Percentiles rank a stretch among this genome's conserved stretches.
Conservation (phyloP, 1,140 invertebrate species). For the Cryptotermes secundus region DNA sequence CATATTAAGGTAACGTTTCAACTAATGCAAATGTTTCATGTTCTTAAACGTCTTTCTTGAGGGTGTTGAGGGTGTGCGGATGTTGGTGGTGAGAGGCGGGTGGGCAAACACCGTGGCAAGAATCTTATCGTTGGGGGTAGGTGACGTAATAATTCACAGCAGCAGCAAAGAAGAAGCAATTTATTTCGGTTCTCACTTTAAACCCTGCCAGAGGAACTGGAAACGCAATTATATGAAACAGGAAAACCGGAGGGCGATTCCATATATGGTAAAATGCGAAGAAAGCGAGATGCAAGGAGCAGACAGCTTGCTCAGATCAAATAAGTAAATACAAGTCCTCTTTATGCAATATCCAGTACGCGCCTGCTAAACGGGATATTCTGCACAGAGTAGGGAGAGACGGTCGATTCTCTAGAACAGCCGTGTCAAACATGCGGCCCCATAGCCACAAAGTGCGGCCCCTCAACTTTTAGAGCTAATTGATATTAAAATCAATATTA, state of each 20-base stretch:
- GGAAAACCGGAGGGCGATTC: not conserved
- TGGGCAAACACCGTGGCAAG: not conserved
- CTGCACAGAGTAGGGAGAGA: too few species aligned
- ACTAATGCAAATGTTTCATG: too few species aligned
- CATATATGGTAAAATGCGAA: not conserved
- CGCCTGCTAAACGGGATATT: too few species aligned
- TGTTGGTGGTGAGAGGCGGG: not conserved
- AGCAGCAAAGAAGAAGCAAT: conserved; percentile 1
- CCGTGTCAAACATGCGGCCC: too few species aligned
- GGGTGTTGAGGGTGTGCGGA: too few species aligned
- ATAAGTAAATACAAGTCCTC: not conserved
- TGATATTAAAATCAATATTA: too few species aligned
- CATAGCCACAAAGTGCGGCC: too few species aligned
- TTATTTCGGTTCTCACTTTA: not conserved
- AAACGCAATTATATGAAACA: not conserved
- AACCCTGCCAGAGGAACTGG: not conserved
- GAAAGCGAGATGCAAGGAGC: not conserved
- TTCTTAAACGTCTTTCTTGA: too few species aligned
- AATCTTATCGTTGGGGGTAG: not conserved
- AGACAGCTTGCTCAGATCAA: not conserved
- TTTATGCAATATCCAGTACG: not conserved
- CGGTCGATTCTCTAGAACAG: too few species aligned
- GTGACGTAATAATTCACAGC: conserved; percentile 7
- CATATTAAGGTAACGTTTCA: too few species aligned
- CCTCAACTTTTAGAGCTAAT: too few species aligned